Evolutionary conservation across 2,797 vertebrate genomes (phyloP).

Genomic region (Pitangus sulphuratus): DNA sequence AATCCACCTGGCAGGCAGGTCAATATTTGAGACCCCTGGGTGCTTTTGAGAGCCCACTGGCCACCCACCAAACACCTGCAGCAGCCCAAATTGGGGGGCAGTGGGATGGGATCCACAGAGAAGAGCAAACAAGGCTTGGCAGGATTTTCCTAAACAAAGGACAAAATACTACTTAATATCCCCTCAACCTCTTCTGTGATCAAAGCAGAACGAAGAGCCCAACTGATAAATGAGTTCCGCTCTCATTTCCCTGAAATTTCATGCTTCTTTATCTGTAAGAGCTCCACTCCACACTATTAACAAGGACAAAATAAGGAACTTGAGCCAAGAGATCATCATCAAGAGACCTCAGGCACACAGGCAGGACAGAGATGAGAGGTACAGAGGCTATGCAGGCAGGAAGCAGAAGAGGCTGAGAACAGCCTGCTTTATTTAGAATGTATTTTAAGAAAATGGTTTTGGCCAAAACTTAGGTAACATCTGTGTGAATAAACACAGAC

Average conservation of each 20-base stretch:
- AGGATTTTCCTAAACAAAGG: not conserved
- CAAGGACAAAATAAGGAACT: constrained; percentile 27
- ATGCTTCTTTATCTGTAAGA: constrained; percentile 27
- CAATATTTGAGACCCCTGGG: not conserved
- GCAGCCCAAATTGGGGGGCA: not conserved
- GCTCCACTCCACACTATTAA: not conserved
- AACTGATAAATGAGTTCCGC: not conserved
- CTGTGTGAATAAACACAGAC: constrained; percentile 10
- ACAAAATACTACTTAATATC: not conserved
- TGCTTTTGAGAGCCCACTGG: accelerated
- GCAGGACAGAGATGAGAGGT: not conserved
- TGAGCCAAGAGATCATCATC: constrained; percentile 5
- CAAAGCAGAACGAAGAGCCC: not conserved
- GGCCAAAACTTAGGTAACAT: not conserved
- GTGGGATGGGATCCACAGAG: not conserved
- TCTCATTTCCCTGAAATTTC: constrained; percentile 38
- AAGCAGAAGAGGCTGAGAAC: not conserved
- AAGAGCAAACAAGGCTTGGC: not conserved
- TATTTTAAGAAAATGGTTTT: constrained; percentile 24
- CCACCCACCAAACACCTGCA: not conserved
- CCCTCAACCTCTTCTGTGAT: not conserved
- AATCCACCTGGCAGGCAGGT: not conserved
- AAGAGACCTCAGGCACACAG: not conserved
- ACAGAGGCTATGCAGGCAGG: not conserved
- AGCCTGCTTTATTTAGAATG: not conserved